Evolutionary conservation across 2,113 vertebrate genomes (phyloP).

Genomic region (Alligator mississippiensis): DNA sequence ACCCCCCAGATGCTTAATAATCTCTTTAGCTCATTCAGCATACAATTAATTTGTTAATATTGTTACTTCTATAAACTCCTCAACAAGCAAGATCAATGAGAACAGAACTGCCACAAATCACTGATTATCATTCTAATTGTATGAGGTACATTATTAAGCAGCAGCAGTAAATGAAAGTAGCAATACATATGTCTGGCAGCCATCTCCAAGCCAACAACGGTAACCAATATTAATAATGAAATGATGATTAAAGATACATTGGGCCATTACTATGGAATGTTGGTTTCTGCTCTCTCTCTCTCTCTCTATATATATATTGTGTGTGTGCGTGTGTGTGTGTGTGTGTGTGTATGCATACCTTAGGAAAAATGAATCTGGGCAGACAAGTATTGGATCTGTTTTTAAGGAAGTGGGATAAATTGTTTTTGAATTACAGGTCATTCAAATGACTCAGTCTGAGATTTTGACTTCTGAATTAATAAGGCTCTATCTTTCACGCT

Average conservation of each 20-base stretch:
- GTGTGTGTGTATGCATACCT: no score
- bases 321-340: no score
- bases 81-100: neutral
- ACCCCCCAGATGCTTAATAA: neutral
- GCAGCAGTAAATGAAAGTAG: neutral
- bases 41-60: neutral
- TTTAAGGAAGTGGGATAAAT: neutral
- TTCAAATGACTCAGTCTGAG: neutral
- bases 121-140: neutral
- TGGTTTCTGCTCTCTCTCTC: neutral
- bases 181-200: neutral
- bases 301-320: no score
- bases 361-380: neutral
- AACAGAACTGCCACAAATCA: neutral
- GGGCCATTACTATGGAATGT: neutral
- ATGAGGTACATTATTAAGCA: neutral
- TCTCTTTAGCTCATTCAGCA: neutral
- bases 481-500: neutral
- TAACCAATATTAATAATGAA: neutral
- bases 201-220: neutral
- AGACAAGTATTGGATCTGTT: neutral
- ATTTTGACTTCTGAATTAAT: rapidly evolving
- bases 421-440: neutral
- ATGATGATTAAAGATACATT: neutral
- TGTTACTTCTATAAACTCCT: neutral